phyloP scores from a whole-genome alignment of 2,797 vertebrate genomes.

The Triplophysa bombifrons region DNA sequence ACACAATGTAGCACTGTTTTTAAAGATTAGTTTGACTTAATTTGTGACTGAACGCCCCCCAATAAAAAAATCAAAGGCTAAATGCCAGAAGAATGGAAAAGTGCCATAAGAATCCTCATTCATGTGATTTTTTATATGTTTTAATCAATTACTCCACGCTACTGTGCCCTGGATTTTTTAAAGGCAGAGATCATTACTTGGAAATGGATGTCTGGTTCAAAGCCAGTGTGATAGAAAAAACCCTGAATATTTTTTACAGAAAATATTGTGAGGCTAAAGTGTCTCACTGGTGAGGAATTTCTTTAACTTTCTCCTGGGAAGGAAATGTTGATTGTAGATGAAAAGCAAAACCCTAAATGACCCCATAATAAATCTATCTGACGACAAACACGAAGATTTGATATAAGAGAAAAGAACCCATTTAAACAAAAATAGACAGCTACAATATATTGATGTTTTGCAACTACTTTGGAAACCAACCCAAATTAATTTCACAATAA shows the following conservation, averaged over 20 bases:
- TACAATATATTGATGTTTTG: neutral
- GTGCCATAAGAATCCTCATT: constrained; percentile 35
- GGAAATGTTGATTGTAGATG: constrained; percentile 42
- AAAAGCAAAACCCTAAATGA: constrained; percentile 36
- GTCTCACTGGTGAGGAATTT: constrained; percentile 49
- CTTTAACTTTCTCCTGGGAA: constrained; percentile 54
- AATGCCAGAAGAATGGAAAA: constrained; percentile 37
- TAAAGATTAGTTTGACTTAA: constrained; percentile 42
- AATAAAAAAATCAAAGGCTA: constrained; percentile 32
- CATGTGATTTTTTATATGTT: constrained; percentile 24
- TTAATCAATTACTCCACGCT: constrained; percentile 12
- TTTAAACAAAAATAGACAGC: neutral
- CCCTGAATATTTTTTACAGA: constrained; percentile 33
- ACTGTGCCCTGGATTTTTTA: neutral
- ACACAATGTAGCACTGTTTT: constrained; percentile 22
- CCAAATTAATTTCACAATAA: too few relatives aligned
- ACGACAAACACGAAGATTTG: constrained; percentile 2
- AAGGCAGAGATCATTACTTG: constrained; percentile 25
- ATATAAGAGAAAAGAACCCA: neutral
- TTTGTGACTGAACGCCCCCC: constrained; percentile 32
- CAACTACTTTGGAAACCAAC: neutral
- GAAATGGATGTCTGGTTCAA: constrained; percentile 6
- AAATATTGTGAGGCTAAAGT: constrained; percentile 34
- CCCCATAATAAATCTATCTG: constrained; percentile 29
- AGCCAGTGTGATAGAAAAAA: constrained; percentile 19